Percentiles rank a stretch among this genome's conserved stretches.
These are phyloP conservation scores for Eudyptes chrysolophus DNA, from an alignment of 2,113 vertebrate genomes.

Conservation along the genomic window DNA sequence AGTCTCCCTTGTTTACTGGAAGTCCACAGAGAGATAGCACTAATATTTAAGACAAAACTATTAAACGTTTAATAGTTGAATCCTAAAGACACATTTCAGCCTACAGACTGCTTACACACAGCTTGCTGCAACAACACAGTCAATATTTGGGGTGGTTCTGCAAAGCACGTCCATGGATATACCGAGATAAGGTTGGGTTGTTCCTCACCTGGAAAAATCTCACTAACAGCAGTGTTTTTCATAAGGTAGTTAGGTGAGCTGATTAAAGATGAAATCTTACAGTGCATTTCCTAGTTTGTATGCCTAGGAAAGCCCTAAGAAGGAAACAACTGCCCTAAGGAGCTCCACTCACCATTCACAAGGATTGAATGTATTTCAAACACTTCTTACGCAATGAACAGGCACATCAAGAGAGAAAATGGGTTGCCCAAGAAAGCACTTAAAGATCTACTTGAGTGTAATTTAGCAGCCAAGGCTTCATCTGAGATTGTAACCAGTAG, in stretches of 20 bases:
- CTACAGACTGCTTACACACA: not conserved
- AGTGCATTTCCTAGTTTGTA: not conserved
- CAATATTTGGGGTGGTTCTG: not conserved
- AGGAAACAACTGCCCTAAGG: not conserved
- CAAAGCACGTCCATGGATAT: not conserved
- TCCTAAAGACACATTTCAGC: not conserved
- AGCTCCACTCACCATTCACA: not conserved
- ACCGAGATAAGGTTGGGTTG: not conserved
- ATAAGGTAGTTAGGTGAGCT: not conserved
- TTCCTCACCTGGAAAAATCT: not conserved
- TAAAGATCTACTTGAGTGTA: not conserved
- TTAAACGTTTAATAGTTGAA: not conserved
- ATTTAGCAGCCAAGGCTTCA: not conserved
- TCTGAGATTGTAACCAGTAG: not conserved
- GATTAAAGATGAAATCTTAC: not conserved
- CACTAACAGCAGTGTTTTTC: not conserved
- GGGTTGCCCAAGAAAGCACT: not conserved
- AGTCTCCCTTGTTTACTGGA: not conserved
- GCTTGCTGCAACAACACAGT: not conserved
- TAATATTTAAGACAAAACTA: not conserved
- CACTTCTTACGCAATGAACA: not conserved
- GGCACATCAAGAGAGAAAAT: not conserved
- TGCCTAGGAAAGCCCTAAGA: not conserved
- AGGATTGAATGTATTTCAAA: not conserved
- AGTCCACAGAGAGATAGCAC: not conserved